Conservation (phyloP, 2,888 invertebrate species). For the Acrocera orbiculus region DNA sequence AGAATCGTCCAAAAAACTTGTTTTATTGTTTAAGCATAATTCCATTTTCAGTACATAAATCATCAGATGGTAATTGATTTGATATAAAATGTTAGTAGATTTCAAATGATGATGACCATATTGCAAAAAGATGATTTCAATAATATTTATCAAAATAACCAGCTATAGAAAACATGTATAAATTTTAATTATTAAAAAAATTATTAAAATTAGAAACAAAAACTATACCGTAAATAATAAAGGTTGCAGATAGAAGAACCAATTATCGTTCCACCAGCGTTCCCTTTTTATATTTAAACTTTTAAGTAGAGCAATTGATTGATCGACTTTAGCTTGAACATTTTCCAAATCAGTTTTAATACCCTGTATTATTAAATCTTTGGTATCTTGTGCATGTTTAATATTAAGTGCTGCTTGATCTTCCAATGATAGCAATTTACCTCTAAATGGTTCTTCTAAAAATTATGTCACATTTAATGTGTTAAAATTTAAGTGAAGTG, state of each 20-base stretch:
- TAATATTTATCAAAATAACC: constrained; percentile 93
- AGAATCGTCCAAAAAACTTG: constrained; percentile 95
- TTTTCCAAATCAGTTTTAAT: constrained; percentile 95
- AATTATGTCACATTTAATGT: no score
- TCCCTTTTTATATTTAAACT: constrained; percentile 91
- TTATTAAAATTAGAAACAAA: not conserved
- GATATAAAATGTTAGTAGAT: constrained; percentile 75
- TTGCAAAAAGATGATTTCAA: constrained; percentile 85
- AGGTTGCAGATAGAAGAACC: constrained; percentile 92
- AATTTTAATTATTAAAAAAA: not conserved
- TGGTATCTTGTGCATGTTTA: constrained; percentile 79
- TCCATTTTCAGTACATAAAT: constrained; percentile 97
- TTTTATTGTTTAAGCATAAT: constrained; percentile 91
- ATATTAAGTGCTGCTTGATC: constrained; percentile 85
- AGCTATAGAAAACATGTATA: constrained; percentile 13
- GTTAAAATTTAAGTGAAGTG: no score
- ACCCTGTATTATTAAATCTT: constrained; percentile 78
- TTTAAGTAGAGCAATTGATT: constrained; percentile 88
- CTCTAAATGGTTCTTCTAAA: constrained; percentile 93
- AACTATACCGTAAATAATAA: constrained; percentile 73
- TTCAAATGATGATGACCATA: constrained; percentile 92
- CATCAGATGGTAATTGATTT: constrained; percentile 90
- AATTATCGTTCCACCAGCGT: constrained; percentile 92
- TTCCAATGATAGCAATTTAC: constrained; percentile 81
- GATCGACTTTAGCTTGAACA: constrained; percentile 96